Percentiles rank a stretch among this genome's conserved stretches.
phyloP scores from a whole-genome alignment of 2,113 vertebrate genomes.

The Delphinapterus leucas region DNA sequence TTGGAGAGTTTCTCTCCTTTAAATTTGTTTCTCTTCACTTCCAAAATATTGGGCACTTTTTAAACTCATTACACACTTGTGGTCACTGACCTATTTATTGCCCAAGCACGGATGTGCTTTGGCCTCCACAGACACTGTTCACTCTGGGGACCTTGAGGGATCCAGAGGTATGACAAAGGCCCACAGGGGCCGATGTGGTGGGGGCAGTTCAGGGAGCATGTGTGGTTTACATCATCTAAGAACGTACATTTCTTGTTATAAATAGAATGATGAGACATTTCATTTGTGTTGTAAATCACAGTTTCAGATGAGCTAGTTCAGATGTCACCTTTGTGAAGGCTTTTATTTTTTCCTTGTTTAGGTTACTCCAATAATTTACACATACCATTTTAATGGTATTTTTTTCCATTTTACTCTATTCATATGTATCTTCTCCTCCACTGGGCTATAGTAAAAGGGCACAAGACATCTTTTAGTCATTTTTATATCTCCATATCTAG shows the following conservation, averaged over 20 bases:
- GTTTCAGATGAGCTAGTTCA: background rate
- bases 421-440: background rate
- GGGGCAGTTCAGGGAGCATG: background rate
- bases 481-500: background rate
- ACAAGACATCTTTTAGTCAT: background rate
- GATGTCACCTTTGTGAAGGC: background rate
- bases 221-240: background rate
- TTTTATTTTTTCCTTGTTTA: background rate
- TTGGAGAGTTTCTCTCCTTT: background rate
- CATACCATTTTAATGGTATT: background rate
- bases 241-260: background rate
- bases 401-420: background rate
- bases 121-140: background rate
- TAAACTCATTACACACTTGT: background rate
- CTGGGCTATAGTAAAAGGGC: background rate
- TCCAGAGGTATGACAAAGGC: background rate
- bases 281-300: background rate
- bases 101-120: background rate
- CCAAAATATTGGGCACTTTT: background rate
- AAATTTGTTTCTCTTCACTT: conserved; percentile 12
- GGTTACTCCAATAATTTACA: background rate
- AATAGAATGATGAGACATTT: background rate
- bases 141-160: background rate
- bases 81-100: background rate
- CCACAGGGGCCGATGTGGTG: fast-evolving